Percentiles rank a stretch among this genome's conserved stretches.
Evolutionary conservation across 2,888 invertebrate species (phyloP).

Genomic region (Yponomeuta plumbellus): DNA sequence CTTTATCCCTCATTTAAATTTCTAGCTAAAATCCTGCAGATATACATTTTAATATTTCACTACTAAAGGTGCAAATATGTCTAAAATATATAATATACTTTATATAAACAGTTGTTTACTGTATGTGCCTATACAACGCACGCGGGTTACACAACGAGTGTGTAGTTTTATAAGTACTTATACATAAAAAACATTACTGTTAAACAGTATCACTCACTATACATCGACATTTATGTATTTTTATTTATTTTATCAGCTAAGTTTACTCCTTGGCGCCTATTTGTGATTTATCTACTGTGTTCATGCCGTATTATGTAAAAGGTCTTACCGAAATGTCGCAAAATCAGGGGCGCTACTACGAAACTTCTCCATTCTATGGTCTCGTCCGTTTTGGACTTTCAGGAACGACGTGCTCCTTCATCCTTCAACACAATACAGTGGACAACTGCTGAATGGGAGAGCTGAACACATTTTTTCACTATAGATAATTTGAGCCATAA

Average conservation of each 20-base stretch:
- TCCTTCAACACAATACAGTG: too few relatives aligned
- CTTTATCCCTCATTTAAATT: conserved; percentile 18
- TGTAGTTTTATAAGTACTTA: conserved; percentile 46
- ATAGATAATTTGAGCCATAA: too few relatives aligned
- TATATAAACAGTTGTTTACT: conserved; percentile 60
- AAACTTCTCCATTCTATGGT: too few relatives aligned
- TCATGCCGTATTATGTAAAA: conserved; percentile 9
- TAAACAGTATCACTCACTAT: conserved; percentile 68
- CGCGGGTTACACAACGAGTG: conserved; percentile 55
- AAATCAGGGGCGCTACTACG: too few relatives aligned
- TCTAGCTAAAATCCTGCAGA: conserved; percentile 68
- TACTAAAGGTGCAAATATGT: conserved; percentile 75
- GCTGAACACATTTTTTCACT: too few relatives aligned
- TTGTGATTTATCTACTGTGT: conserved; percentile 62
- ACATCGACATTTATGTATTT: conserved; percentile 60
- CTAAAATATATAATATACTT: conserved; percentile 71
- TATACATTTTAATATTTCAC: conserved; percentile 68
- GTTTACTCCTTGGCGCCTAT: conserved; percentile 60
- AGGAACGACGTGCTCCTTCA: too few relatives aligned
- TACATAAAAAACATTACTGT: conserved; percentile 66
- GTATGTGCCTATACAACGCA: conserved; percentile 73
- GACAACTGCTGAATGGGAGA: too few relatives aligned
- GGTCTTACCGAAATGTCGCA: too few relatives aligned
- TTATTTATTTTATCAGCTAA: conserved; percentile 46
- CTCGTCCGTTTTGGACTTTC: too few relatives aligned